Evolutionary conservation across 1,140 invertebrate species (phyloP), one percentile per base, ranked within the genome.

Genomic region (Drosophila triauraria): DNA sequence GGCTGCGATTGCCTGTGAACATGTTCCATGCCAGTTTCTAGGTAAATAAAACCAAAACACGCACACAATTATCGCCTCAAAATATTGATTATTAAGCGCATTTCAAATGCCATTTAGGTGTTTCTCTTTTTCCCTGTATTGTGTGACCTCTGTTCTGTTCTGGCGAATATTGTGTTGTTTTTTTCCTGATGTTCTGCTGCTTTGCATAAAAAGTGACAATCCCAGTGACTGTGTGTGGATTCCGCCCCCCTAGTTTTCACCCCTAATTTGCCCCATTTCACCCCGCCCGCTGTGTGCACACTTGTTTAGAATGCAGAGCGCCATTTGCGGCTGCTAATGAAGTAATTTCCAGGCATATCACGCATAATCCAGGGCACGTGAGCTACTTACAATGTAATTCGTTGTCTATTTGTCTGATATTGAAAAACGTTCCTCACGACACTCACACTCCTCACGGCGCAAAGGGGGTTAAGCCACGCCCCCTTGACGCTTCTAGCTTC

Each of bases 301-400:
- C 48, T 79, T 87, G 62, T 57, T 90, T 90, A 90, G 70, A 88
- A 90, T 90, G 85, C 85, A 90, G 86, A 56, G 43, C 85, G 71
- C 69, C 51, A 79, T 90, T 90, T 90, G 86, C 53, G 82, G 86
- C 86, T 85, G 86, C 82, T 90, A 90, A 90, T 90, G 85, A 90
- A 90, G 85, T 90, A 90, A 90, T 90, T 90, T 90, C 75, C 67
- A 90, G 86, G 86, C 85, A 90, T 90, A 90, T 90, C 85, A 90
- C 85, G 85, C 85, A 90, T 90, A 90, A 90, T 90, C 85, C 82
- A 76, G 75, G 84, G 85, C 85, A 90, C 85, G 85, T 90, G 85
- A 90, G 85, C 85, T 90, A 90, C 85, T 90, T 90, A 90, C 82
- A 91, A 91, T 85, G 86, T 90, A 90, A 90, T 90, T 90, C 85